Conservation (phyloP, 2,113 vertebrate genomes). For the Syngnathus typhle region DNA sequence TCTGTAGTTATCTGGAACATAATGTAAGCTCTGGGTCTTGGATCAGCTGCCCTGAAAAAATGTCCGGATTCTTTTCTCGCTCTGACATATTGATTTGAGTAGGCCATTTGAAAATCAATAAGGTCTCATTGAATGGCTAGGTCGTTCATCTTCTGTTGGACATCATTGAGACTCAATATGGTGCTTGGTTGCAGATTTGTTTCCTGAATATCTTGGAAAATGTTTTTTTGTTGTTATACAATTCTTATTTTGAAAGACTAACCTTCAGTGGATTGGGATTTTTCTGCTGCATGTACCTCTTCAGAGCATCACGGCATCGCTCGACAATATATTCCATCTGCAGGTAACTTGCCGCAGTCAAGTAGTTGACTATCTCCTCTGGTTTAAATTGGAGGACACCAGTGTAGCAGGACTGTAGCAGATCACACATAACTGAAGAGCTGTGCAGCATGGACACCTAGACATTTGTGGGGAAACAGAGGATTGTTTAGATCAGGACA, state of each 20-base stretch:
- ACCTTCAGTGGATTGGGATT: constrained; percentile 56
- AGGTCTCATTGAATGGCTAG: not conserved
- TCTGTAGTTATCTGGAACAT: constrained; percentile 53
- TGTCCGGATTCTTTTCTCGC: not conserved
- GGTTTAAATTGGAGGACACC: constrained; percentile 81
- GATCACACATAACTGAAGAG: constrained; percentile 79
- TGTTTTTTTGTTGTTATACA: too few relatives aligned
- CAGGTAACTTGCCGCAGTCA: constrained; percentile 87
- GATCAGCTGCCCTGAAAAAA: not conserved
- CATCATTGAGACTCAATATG: not conserved
- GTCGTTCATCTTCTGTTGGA: too few relatives aligned
- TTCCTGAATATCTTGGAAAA: too few relatives aligned
- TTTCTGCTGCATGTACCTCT: constrained; percentile 80
- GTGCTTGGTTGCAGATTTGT: not conserved
- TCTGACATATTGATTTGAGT: not conserved
- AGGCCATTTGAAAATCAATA: not conserved
- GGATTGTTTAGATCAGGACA: not conserved
- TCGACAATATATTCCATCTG: constrained; percentile 95
- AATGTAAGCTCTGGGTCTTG: not conserved
- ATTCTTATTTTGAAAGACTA: constrained; percentile 25
- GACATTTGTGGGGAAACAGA: constrained; percentile 10
- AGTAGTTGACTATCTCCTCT: constrained; percentile 85
- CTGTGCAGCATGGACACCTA: constrained; percentile 84
- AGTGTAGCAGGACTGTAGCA: constrained; percentile 89
- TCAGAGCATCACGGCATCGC: constrained; percentile 81